These are phyloP conservation scores for Pseudopipra pipra DNA, from an alignment of 2,113 vertebrate species.

Conservation along the genomic window DNA sequence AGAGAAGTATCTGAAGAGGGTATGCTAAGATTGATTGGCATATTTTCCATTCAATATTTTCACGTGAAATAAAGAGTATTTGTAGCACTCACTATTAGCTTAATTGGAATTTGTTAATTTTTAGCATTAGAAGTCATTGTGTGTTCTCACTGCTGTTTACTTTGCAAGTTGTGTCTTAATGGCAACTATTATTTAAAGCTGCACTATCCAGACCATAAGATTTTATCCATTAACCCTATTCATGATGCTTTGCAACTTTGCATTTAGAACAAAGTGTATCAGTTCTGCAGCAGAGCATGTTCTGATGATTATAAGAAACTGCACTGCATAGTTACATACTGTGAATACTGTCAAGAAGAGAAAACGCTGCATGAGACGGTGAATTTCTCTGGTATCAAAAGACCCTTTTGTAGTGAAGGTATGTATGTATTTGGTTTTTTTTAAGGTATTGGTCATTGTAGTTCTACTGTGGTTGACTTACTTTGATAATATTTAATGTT, in stretches of 20 bases:
- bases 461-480: neutral
- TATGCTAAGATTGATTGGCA: neutral
- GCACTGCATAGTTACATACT: constrained; percentile 96
- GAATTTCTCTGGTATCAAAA: constrained; percentile 97
- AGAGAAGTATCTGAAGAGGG: neutral
- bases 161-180: neutral
- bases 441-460: neutral
- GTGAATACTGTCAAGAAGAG: constrained; percentile 97
- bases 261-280: constrained; percentile 92
- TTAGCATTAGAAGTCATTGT: neutral
- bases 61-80: neutral
- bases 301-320: constrained; percentile 99
- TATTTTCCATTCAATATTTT: neutral
- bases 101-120: neutral
- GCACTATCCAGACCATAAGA: neutral
- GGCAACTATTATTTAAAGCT: neutral
- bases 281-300: constrained; percentile 96
- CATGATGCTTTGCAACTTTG: constrained; percentile 30
- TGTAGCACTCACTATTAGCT: neutral
- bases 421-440: neutral
- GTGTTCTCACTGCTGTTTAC: neutral
- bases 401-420: constrained; percentile 99
- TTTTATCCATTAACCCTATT: neutral
- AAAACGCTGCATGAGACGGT: constrained; percentile 95
- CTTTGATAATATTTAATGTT: neutral